Conservation (phyloP, 2,797 vertebrate genomes). For the Chaunax sp. region DNA sequence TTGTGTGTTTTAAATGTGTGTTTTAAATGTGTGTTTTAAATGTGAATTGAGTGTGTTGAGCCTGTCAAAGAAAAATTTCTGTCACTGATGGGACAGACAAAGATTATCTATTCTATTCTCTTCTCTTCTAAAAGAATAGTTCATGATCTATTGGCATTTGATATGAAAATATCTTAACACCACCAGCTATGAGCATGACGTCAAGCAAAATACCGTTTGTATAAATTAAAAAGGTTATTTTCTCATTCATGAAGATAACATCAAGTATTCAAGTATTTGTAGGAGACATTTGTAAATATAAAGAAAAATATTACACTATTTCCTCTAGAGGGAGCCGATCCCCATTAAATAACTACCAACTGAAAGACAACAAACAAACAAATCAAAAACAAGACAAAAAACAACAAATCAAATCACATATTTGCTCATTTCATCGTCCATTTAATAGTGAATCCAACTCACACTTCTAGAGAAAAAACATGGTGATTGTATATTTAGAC, state of each 20-base stretch:
- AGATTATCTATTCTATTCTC: no score
- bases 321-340: constrained; percentile 74
- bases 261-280: neutral
- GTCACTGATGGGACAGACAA: no score
- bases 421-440: constrained; percentile 52
- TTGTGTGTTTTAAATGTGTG: no score
- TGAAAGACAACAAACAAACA: constrained; percentile 22
- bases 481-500: constrained; percentile 6
- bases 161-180: neutral
- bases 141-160: neutral
- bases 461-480: constrained; percentile 38
- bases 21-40: no score
- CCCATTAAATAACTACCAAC: constrained; percentile 27
- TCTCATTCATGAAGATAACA: neutral
- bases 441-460: constrained; percentile 63
- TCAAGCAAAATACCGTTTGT: no score
- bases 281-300: neutral
- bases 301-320: neutral
- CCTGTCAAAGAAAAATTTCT: no score
- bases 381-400: constrained; percentile 16
- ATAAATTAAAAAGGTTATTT: no score
- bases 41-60: no score
- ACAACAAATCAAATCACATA: constrained; percentile 5
- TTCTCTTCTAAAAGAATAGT: no score
- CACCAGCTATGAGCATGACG: neutral